Conservation (phyloP, 1,140 invertebrate genomes). For the Cherax quadricarinatus region DNA sequence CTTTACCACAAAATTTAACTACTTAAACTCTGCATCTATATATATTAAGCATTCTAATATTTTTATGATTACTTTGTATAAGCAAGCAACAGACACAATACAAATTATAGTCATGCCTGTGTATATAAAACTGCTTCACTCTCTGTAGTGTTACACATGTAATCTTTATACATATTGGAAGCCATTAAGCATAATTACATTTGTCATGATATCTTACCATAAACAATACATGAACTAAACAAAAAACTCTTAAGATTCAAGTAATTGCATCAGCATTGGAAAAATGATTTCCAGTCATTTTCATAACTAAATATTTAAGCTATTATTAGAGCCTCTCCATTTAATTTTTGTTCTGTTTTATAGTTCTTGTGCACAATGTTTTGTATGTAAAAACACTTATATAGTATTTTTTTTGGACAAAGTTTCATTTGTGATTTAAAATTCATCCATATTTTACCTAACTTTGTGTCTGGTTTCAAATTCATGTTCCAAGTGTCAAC, state of each 20-base stretch:
- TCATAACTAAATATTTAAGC: neutral
- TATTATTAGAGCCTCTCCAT: neutral
- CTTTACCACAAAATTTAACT: neutral
- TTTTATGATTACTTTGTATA: neutral
- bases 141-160: neutral
- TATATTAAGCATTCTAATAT: neutral
- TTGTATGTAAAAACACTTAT: no score
- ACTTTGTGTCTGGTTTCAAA: no score
- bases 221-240: neutral
- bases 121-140: neutral
- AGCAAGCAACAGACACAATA: neutral
- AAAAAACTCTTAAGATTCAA: neutral
- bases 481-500: neutral
- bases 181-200: neutral
- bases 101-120: neutral
- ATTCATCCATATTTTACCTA: no score
- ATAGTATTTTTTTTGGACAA: no score
- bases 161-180: neutral
- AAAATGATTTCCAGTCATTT: neutral
- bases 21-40: neutral
- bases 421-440: no score
- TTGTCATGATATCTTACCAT: neutral
- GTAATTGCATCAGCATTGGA: neutral
- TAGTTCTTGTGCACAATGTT: neutral
- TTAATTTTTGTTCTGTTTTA: neutral